These are phyloP conservation scores for Gnatocerus cornutus DNA, from an alignment of 2,888 invertebrate species.

Conservation along the genomic window DNA sequence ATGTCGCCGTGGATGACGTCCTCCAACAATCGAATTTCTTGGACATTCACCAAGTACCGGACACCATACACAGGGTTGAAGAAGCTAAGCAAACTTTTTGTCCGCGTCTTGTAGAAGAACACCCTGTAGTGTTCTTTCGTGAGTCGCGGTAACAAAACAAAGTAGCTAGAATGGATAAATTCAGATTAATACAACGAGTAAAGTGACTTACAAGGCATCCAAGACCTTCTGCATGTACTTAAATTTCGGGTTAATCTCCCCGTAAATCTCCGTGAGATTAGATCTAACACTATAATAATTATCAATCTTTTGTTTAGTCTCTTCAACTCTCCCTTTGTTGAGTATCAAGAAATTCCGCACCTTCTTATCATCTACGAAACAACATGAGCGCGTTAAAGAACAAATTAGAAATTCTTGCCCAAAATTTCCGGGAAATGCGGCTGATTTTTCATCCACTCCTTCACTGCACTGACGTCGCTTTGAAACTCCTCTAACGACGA, in stretches of 20 bases:
- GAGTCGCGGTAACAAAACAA: background rate
- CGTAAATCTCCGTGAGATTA: slow-evolving; percentile 1
- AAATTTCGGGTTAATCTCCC: slow-evolving; percentile 10
- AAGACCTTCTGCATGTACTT: background rate
- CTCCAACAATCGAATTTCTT: background rate
- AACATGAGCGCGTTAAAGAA: background rate
- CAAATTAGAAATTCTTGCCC: background rate
- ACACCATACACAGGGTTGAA: background rate
- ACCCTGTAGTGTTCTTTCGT: slow-evolving; percentile 15
- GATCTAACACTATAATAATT: slow-evolving; percentile 15
- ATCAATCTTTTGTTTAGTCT: slow-evolving; percentile 21
- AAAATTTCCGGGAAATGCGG: slow-evolving; percentile 2
- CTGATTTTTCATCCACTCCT: background rate
- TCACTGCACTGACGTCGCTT: background rate
- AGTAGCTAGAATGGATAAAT: slow-evolving; percentile 2
- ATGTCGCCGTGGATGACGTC: slow-evolving; percentile 5
- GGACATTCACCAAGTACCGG: background rate
- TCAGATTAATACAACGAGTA: background rate
- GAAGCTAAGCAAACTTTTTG: too few relatives aligned
- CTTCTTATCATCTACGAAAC: slow-evolving; percentile 4
- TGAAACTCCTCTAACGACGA: background rate
- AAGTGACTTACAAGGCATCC: slow-evolving; percentile 8
- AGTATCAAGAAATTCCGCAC: slow-evolving; percentile 14
- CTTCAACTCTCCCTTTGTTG: slow-evolving; percentile 16
- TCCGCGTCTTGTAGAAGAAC: slow-evolving; percentile 13